Conservation (phyloP, 2,113 vertebrate species). For the Tyto alba region DNA sequence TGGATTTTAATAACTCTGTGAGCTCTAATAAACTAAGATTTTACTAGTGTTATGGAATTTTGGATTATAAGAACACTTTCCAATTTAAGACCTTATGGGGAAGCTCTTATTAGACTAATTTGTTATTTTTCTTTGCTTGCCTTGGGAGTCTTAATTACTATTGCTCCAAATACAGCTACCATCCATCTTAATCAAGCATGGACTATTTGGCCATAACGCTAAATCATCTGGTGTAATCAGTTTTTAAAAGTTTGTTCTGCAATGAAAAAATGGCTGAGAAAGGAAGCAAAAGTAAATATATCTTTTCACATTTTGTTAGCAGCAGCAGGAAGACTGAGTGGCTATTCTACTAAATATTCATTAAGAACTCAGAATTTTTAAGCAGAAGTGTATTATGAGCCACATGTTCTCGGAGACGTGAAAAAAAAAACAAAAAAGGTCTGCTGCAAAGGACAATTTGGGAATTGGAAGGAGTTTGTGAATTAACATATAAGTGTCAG, state of each 20-base stretch:
- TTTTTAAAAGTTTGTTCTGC: slow-evolving; percentile 33
- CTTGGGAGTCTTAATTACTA: slow-evolving; percentile 51
- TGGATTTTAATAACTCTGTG: not conserved
- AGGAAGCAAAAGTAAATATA: not conserved
- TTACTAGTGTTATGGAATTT: not conserved
- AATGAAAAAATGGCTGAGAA: not conserved
- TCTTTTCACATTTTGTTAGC: not conserved
- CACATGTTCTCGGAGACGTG: not conserved
- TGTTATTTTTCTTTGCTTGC: slow-evolving; percentile 51
- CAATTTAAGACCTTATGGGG: too few species aligned
- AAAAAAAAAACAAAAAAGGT: not conserved
- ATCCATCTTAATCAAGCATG: slow-evolving; percentile 57
- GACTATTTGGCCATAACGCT: slow-evolving; percentile 19
- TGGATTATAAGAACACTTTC: not conserved
- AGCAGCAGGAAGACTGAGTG: not conserved
- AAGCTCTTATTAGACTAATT: slow-evolving; percentile 35
- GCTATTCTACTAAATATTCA: not conserved
- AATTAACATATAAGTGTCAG: not conserved
- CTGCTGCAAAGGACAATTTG: not conserved
- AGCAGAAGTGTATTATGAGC: not conserved
- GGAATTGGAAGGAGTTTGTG: not conserved
- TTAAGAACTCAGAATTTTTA: not conserved
- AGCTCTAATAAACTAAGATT: not conserved
- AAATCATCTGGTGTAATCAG: slow-evolving; percentile 48
- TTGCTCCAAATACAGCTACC: slow-evolving; percentile 28